Percentiles rank a stretch among this genome's conserved stretches.
phyloP scores from a whole-genome alignment of 1,140 invertebrate genomes.

The Coptotermes formosanus region DNA sequence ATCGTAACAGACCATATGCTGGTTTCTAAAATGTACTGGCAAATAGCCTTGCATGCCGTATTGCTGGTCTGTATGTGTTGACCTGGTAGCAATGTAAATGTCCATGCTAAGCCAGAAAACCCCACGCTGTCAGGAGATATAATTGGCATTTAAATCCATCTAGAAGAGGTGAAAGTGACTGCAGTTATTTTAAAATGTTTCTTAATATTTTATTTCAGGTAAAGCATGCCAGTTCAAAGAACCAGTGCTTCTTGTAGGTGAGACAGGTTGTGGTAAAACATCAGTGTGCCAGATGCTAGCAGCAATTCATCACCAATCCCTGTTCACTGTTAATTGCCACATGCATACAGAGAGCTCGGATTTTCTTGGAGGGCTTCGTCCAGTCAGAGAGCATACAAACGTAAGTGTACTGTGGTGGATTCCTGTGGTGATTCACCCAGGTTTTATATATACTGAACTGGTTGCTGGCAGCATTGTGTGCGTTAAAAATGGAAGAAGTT shows the following conservation, averaged over 20 bases:
- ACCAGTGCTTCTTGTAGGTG: conserved; percentile 93
- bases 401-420: conserved; percentile 25
- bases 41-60: too few species aligned
- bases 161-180: too few species aligned
- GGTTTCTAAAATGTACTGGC: too few species aligned
- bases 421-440: background rate
- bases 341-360: conserved; percentile 98
- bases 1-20: too few species aligned
- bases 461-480: background rate
- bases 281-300: conserved; percentile 91
- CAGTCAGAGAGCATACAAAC: conserved; percentile 67
- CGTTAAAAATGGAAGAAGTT: background rate
- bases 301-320: conserved; percentile 58
- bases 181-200: too few species aligned
- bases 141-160: too few species aligned
- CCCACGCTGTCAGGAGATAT: too few species aligned
- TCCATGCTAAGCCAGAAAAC: too few species aligned
- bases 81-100: too few species aligned
- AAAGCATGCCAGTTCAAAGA: conserved; percentile 91
- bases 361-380: conserved; percentile 93
- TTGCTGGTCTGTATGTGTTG: too few species aligned
- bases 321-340: conserved; percentile 93
- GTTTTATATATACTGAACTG: background rate
- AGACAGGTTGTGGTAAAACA: conserved; percentile 98
- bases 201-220: conserved; percentile 36